Evolutionary conservation across 2,797 vertebrate species (phyloP), one percentile per base, ranked within the genome.

Genomic region (Botia kubotai): DNA sequence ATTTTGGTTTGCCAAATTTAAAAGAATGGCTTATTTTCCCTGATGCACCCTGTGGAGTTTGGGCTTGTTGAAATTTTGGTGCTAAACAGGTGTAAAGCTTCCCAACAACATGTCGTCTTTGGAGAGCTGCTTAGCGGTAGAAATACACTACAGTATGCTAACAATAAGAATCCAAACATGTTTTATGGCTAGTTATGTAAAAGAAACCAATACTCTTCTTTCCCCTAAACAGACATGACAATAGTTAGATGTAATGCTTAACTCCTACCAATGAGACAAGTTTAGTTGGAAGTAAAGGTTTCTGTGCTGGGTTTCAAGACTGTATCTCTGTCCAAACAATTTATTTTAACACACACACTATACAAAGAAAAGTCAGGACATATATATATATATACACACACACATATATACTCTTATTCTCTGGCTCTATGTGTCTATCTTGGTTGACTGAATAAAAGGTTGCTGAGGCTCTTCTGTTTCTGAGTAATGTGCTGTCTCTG

Each of bases 1-100:
- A 66, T 39, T 39, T 14, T 12, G 2, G 33, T 19, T 23, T 80
- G 79, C 79, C 69, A 74, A 73, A 68, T 80, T 80, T 58, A 74
- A 62, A 73, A 58, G 36, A 12, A 71, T 67, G 60, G 23, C 50
- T 21, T 68, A 57, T 67, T 67, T 66, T 67, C n/a, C 12, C 1
- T 39, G 29, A 72, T 60, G 14, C 29, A 53, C 46, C 69, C 69
- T 55, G 69, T 72, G 58, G 69, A 65, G 69, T 79, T 48, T 23
- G 46, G 29, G 21, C 50, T 79, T 79, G 36, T 39, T 63, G 8
- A 72, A 72, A 72, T 71, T 80, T 66, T 65, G 3, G 46, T 19
- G 57, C 72, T 83, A 69, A 75, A 46, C 57, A 65, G 77, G 48
- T 80, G 72, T 75, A 79, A 75, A 48, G 66, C 66, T 75, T 17